Conservation (phyloP, 1,140 invertebrate genomes). For the Trinorchestia longiramus region DNA sequence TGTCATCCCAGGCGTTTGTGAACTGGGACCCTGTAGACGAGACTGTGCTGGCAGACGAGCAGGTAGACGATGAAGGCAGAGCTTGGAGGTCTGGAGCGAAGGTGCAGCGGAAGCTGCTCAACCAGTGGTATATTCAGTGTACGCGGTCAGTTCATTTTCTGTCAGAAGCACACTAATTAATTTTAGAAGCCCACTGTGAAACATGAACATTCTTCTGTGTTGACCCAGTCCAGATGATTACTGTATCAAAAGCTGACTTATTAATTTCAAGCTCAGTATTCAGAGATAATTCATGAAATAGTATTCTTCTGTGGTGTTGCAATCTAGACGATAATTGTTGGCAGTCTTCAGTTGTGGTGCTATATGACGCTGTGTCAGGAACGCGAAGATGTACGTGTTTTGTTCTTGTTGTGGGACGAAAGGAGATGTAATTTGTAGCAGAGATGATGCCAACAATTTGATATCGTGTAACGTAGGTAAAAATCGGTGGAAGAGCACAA, state of each 20-base stretch:
- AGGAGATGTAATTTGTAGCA: background rate
- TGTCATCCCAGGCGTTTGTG: constrained; percentile 79
- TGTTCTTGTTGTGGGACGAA: background rate
- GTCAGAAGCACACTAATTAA: background rate
- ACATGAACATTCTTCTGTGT: no score
- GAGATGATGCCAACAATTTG: background rate
- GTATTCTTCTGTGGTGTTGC: no score
- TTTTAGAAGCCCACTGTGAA: background rate
- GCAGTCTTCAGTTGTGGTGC: background rate
- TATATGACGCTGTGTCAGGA: background rate
- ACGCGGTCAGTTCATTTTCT: constrained; percentile 72
- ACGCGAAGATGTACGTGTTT: background rate
- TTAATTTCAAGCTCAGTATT: no score
- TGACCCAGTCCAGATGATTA: no score
- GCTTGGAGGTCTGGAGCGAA: constrained; percentile 97
- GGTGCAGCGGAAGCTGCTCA: constrained; percentile 89
- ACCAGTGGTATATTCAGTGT: constrained; percentile 96
- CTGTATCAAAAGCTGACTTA: no score
- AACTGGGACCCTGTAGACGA: constrained; percentile 99
- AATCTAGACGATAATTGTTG: background rate
- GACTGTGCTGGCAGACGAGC: constrained; percentile 98
- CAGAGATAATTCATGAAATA: no score
- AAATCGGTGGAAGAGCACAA: background rate
- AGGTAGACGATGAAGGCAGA: constrained; percentile 90
- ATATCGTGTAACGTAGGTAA: background rate